Evolutionary conservation across 1,140 invertebrate genomes (phyloP), one percentile per base, ranked within the genome.

Genomic region (Eurosta solidaginis): DNA sequence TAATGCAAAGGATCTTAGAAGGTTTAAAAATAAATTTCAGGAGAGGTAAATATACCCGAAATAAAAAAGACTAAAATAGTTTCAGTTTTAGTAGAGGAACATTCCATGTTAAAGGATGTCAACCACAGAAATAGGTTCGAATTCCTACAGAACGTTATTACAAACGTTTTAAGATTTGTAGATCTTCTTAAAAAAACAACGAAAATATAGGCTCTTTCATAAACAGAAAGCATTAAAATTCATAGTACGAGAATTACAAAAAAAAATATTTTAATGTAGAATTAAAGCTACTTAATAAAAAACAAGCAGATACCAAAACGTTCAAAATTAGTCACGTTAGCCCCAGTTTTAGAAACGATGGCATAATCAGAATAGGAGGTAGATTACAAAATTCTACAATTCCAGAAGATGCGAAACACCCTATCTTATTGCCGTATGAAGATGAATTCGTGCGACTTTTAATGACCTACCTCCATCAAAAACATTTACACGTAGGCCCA

Each of bases 391-490:
- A 5, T 29, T 29, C 10, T 59, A 29, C 12, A 5, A 22, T 59
- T 29, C 5, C 52, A 29, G 22, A 20, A 7, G 49, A 50, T 20
- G 49, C 20, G 0, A 50, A 50, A 22, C 2, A 50, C 9, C 49
- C 49, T 33, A 59, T 59, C 10, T 5, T 59, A 14, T 27, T 59
- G 9, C 6, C 52, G 10, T 59, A 59, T 17, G 52, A 29, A 33
- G 52, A 59, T 59, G 52, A 59, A 29, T 10, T 29, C 12, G 27
- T 29, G 2, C 9, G 12, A 6, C 17, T 59, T 14, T 12, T 79
- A 40, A 52, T 76, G 6, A 63, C 50, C 12, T 6, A 77, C 33
- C 17, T 79, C n/a, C 82, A 82, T 44, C 12, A 44, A 44, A 44
- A 44, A 12, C 42, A 44, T 44, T 44, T 44, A 44, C 42, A 44